Evolutionary conservation across 1,140 invertebrate species (phyloP).

Genomic region (Dendrolimus punctatus): DNA sequence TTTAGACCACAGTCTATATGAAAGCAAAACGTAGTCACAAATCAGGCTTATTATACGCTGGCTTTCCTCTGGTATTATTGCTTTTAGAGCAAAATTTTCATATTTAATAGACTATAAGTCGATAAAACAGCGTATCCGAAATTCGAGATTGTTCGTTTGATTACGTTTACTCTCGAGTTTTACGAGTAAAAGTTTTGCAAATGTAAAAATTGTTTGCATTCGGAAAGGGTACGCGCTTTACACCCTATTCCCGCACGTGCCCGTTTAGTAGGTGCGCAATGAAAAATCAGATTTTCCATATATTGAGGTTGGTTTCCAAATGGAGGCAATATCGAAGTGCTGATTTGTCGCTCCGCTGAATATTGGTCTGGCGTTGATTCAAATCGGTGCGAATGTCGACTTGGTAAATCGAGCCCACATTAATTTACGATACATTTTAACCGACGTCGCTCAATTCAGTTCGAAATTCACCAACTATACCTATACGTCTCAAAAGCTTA

Average conservation of each 20-base stretch:
- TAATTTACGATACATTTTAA: conserved; percentile 24
- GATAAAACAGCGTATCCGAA: conserved; percentile 22
- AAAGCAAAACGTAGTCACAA: no score
- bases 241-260: conserved; percentile 10
- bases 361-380: conserved; percentile 66
- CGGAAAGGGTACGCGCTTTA: neutral
- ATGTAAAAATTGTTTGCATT: conserved; percentile 14
- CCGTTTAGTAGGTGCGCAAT: conserved; percentile 32
- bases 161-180: conserved; percentile 12
- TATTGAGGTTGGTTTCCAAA: conserved; percentile 61
- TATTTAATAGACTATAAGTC: conserved; percentile 15
- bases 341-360: conserved; percentile 66
- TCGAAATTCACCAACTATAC: neutral
- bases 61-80: neutral
- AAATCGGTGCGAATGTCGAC: conserved; percentile 52
- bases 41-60: neutral
- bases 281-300: conserved; percentile 63
- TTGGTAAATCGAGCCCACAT: conserved; percentile 29
- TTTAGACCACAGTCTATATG: no score
- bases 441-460: neutral
- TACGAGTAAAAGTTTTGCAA: conserved; percentile 13
- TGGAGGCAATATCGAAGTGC: conserved; percentile 69
- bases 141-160: conserved; percentile 24
- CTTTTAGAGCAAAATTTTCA: neutral
- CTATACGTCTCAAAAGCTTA: no score